Percentiles rank a stretch among this genome's conserved stretches.
These are phyloP conservation scores for Forbesichthys papilliferus DNA, from an alignment of 2,113 vertebrate species.

Conservation along the genomic window DNA sequence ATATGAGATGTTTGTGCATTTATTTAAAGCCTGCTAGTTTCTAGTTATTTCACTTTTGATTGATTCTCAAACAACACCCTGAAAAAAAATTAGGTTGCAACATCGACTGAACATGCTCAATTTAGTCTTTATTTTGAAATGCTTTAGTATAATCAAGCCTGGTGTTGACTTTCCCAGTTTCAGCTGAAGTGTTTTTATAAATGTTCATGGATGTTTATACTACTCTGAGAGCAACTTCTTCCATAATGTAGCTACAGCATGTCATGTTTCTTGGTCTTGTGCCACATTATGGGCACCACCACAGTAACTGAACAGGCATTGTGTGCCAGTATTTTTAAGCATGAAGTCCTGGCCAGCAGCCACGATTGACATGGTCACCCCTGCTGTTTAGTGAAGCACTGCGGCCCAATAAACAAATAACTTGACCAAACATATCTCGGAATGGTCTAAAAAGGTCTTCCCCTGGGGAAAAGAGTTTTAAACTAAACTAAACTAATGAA, in stretches of 20 bases:
- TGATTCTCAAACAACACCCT: conserved; percentile 28
- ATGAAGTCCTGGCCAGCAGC: conserved; percentile 49
- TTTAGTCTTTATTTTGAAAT: conserved; percentile 47
- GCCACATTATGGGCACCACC: conserved; percentile 48
- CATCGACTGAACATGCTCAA: conserved; percentile 37
- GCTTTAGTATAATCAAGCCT: conserved; percentile 37
- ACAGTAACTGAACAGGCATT: conserved; percentile 58
- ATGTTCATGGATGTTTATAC: conserved; percentile 67
- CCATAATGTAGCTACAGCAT: conserved; percentile 48
- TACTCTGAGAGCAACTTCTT: conserved; percentile 63
- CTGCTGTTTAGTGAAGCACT: conserved; percentile 52
- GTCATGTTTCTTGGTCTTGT: conserved; percentile 38
- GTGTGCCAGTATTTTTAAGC: conserved; percentile 58
- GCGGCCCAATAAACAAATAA: conserved; percentile 58
- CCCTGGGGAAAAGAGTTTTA: conserved; percentile 1
- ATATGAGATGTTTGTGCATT: no score
- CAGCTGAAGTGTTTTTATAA: conserved; percentile 62
- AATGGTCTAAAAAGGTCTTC: conserved; percentile 57
- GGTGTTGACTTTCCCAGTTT: conserved; percentile 50
- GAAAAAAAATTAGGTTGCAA: conserved; percentile 56
- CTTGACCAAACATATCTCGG: conserved; percentile 56
- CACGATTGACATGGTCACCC: conserved; percentile 59
- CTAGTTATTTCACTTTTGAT: conserved; percentile 13
- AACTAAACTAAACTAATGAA: conserved; percentile 29
- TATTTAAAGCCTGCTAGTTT: not conserved